phyloP scores from a whole-genome alignment of 2,113 vertebrate species.

The Prunella fulvescens region DNA sequence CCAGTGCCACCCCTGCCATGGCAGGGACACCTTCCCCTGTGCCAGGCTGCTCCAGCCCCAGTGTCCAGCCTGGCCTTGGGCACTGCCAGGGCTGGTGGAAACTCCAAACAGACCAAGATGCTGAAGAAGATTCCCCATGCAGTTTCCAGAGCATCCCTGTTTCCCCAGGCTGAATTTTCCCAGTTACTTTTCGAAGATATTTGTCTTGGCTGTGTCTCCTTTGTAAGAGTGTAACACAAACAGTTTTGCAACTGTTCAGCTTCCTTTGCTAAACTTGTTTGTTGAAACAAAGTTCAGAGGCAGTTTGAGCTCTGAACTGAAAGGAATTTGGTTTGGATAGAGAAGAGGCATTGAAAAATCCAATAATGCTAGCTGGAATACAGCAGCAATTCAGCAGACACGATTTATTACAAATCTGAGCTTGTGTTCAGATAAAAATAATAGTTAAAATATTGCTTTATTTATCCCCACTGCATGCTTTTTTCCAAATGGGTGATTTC shows the following conservation, averaged over 20 bases:
- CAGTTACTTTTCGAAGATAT: background rate
- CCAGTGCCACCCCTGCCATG: no score
- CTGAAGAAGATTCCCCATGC: background rate
- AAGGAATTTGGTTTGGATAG: background rate
- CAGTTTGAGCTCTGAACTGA: background rate
- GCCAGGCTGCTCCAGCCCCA: background rate
- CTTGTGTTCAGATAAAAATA: background rate
- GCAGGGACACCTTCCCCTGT: background rate
- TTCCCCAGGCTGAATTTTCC: background rate
- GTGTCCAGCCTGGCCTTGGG: accelerated
- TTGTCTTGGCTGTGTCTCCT: background rate
- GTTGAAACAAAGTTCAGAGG: background rate
- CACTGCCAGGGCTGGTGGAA: background rate
- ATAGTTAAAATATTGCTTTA: background rate
- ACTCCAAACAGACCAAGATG: background rate
- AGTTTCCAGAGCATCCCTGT: background rate
- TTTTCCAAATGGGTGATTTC: background rate
- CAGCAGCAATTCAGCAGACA: background rate
- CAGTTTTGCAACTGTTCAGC: background rate
- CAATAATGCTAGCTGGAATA: background rate
- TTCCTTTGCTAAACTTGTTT: background rate
- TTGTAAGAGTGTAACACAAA: background rate
- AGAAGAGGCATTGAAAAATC: background rate
- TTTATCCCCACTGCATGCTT: background rate
- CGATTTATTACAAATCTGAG: background rate